Conservation (phyloP, 2,797 vertebrate species). For the Otolemur crassicaudatus region DNA sequence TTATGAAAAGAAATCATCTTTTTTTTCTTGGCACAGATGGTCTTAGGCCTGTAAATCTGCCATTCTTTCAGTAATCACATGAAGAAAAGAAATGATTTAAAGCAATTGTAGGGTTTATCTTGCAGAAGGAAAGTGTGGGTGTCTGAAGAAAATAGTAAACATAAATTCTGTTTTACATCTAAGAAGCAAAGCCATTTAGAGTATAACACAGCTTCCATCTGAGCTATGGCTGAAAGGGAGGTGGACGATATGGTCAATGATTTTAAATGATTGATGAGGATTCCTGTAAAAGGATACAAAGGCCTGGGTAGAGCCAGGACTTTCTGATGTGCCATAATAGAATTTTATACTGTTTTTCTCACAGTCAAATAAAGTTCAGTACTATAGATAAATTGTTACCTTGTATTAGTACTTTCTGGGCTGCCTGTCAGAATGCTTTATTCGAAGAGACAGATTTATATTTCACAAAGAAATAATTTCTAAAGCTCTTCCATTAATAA, state of each 20-base stretch:
- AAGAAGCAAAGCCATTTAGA: conserved; percentile 86
- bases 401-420: conserved; percentile 74
- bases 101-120: conserved; percentile 77
- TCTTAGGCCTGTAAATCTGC: conserved; percentile 77
- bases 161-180: conserved; percentile 88
- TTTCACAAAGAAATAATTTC: conserved; percentile 67
- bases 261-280: conserved; percentile 87
- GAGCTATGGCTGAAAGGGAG: conserved; percentile 82
- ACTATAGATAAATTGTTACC: conserved; percentile 77
- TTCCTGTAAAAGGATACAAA: conserved; percentile 82
- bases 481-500: conserved; percentile 72
- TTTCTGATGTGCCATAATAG: conserved; percentile 76
- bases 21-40: conserved; percentile 77
- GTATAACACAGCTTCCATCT: conserved; percentile 82
- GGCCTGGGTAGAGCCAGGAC: conserved; percentile 70
- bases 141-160: conserved; percentile 84
- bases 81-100: conserved; percentile 78
- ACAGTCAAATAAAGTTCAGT: conserved; percentile 86
- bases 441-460: conserved; percentile 74
- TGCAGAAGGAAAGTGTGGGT: conserved; percentile 75
- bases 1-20: conserved; percentile 58
- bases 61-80: conserved; percentile 75
- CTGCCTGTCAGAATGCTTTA: conserved; percentile 66
- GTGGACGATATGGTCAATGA: conserved; percentile 84
- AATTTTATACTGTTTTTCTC: conserved; percentile 83